Base-by-base conservation (phyloP, 2,797 vertebrate species). In the Lemur catta region DNA sequence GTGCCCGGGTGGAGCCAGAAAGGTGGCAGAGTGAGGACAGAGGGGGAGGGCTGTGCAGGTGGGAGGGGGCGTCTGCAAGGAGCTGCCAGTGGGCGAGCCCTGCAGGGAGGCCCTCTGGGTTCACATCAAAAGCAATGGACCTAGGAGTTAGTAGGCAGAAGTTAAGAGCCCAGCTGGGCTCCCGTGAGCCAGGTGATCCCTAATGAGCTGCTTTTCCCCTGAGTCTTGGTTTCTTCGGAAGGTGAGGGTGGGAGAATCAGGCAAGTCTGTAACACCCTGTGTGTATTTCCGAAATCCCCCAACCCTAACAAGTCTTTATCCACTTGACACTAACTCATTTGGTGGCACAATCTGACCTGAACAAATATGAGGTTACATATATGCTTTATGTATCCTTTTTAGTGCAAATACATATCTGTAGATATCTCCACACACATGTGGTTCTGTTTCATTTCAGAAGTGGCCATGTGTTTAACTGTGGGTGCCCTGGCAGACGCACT, bases 1-100 rank as follows among this genome's bases (percentile, higher is more conserved):
- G 11, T 28, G n/a, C 46, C 55, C 41, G 2, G 38, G 69, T 4
- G 2, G 63, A 33, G 22, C 59, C 6, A 4, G 50, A 38, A 48
- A 5, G 14, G 63, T 4, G 43, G 30, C 33, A 10, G 4, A 24
- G 18, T 18, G 6, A 0, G 9, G 41, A 3, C 0, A 2, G 24
- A 69, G 76, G 14, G 26, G 8, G 22, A 4, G 4, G 52, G 50
- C 2, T 20, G 12, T 1, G 18, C 24, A 26, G 24, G 28, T 4
- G 5, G 41, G 35, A 61, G 35, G 48, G 1, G 18, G 7, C 2
- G 1, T 13, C 35, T 52, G 5, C 48, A 38, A 57, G 50, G 57
- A 61, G 13, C 65, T 2, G 30, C 10, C 4, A 28, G 28, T 10
- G 17, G 11, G 18, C 30, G 38, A 48, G n/a, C 57, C 28, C 33